Evolutionary conservation across 2,888 invertebrate genomes (phyloP).

Genomic region (Heliothis peltigera): DNA sequence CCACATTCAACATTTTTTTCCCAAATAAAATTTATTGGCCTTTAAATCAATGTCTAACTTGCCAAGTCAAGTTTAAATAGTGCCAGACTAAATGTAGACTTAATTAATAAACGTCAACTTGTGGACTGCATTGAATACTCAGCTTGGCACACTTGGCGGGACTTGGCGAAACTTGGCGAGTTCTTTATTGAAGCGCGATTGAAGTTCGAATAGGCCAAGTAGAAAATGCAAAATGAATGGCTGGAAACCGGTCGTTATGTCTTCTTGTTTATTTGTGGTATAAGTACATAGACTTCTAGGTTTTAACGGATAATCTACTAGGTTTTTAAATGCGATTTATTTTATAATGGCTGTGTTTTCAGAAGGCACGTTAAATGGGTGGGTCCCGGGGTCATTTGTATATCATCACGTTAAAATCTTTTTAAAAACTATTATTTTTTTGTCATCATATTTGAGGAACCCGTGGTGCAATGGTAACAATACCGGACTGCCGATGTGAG

Average conservation of each 20-base stretch:
- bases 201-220: slow-evolving; percentile 49
- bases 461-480: no score
- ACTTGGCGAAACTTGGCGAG: slow-evolving; percentile 27
- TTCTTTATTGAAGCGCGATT: slow-evolving; percentile 48
- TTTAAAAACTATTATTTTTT: no score
- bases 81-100: slow-evolving; percentile 54
- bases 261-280: slow-evolving; percentile 13
- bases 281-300: not conserved
- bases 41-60: slow-evolving; percentile 60
- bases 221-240: slow-evolving; percentile 52
- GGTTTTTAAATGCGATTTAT: no score
- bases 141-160: slow-evolving; percentile 35
- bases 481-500: no score
- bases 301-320: no score
- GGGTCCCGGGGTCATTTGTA: no score
- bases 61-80: slow-evolving; percentile 60
- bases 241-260: slow-evolving; percentile 14
- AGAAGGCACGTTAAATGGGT: no score
- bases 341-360: no score
- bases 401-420: no score
- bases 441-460: no score
- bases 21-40: slow-evolving; percentile 59
- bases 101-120: slow-evolving; percentile 64
- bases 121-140: slow-evolving; percentile 49
- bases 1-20: slow-evolving; percentile 41